Conservation (phyloP, 2,797 vertebrate species). For the Melanotaenia maccullochi region DNA sequence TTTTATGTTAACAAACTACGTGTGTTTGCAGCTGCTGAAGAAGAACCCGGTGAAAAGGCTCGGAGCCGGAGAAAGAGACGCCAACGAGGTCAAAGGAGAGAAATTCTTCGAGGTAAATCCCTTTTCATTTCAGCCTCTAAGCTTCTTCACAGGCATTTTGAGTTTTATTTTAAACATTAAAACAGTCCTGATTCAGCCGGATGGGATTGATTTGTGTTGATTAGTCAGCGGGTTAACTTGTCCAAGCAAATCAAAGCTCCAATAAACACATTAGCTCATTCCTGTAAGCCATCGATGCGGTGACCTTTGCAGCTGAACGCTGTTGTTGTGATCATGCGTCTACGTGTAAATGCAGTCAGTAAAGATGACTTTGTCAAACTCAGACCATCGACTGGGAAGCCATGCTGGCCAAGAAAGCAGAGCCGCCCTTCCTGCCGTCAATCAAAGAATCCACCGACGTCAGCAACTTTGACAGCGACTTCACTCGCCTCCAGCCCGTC, state of each 20-base stretch:
- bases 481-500: constrained; percentile 87
- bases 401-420: constrained; percentile 83
- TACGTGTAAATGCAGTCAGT: not conserved
- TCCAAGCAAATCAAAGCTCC: not conserved
- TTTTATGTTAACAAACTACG: not conserved
- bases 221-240: not conserved
- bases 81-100: constrained; percentile 90
- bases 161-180: not conserved
- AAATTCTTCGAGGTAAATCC: constrained; percentile 87
- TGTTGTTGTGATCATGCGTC: not conserved
- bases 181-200: no score
- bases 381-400: constrained; percentile 89
- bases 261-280: not conserved
- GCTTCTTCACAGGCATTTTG: not conserved
- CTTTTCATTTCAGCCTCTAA: not conserved
- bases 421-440: constrained; percentile 87
- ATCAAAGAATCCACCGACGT: constrained; percentile 84
- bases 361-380: not conserved
- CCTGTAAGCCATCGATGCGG: not conserved
- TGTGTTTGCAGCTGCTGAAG: constrained; percentile 84
- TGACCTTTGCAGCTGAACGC: no score
- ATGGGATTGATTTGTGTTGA: not conserved
- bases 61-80: constrained; percentile 87
- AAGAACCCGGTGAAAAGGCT: constrained; percentile 91
- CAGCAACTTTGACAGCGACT: constrained; percentile 92